Evolutionary conservation across 1,140 invertebrate species (phyloP), one percentile per base, ranked within the genome.

Genomic region (Plutomurus gul): DNA sequence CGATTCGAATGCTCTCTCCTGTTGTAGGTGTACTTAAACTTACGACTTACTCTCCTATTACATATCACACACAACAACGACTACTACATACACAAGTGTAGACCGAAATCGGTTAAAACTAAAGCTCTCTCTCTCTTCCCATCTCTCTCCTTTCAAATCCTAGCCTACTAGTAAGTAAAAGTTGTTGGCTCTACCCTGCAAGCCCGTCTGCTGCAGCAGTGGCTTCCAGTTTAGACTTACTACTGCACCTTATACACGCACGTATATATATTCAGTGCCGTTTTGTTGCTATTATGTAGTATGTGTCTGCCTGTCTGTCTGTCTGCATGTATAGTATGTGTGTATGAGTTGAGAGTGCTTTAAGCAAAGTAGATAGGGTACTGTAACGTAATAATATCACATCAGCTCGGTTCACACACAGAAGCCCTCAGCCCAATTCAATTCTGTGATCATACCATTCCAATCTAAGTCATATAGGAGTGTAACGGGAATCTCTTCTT

Each of bases 321-420:
- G 36, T 65, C 56, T 33, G 13, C 27, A 65, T 33, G n/a, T 43
- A n/a, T 43, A 43, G n/a, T 43, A 43, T 13, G n/a, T 13, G 39
- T 4, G 39, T 43, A 43, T 10, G 11, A 43, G 39, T 43, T 13
- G 27, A n/a, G 13, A 33, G 10, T n/a, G 7, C 8, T 33, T n/a
- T 10, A 33, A 33, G 27, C 10, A 33, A 27, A 30, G 27, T n/a
- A 60, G 51, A 27, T 8, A 56, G 18, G 16, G 51, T 51, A 4
- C 22, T 33, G 22, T 65, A 65, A 65, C 36, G 36, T 30, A 65
- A 65, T 65, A 33, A 65, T 65, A 65, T 65, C 56, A 60, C 27
- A 60, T 60, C 51, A 60, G 27, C 18, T 60, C 22, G 30, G 49
- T 27, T 56, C 22, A 22, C 22, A 56, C n/a, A n/a, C n/a, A n/a